Conservation (phyloP, 2,888 invertebrate species). For the Dioctria rufipes region DNA sequence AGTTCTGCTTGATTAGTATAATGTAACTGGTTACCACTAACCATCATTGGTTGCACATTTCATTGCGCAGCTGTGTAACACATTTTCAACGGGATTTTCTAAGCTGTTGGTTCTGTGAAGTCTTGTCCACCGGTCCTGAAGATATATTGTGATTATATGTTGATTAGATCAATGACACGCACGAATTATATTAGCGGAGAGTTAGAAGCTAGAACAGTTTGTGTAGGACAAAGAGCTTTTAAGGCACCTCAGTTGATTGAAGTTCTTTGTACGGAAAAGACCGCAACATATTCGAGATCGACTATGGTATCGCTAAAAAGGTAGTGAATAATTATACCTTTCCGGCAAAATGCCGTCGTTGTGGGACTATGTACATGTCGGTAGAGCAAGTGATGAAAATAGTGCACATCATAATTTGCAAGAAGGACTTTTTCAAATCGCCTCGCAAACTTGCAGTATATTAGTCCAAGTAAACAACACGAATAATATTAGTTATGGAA, state of each 20-base stretch:
- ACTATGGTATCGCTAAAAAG: background rate
- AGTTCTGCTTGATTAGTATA: background rate
- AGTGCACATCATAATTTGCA: constrained; percentile 76
- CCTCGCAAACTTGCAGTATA: constrained; percentile 84
- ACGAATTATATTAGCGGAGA: constrained; percentile 51
- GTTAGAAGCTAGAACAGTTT: constrained; percentile 11
- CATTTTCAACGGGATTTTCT: background rate
- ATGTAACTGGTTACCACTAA: background rate
- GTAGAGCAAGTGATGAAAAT: constrained; percentile 66
- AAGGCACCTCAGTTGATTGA: constrained; percentile 29
- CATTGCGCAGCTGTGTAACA: background rate
- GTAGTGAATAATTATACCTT: background rate
- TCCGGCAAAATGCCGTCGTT: constrained; percentile 74
- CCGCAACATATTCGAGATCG: background rate
- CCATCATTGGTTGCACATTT: constrained; percentile 21
- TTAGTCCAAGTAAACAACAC: constrained; percentile 84
- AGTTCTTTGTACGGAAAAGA: constrained; percentile 31
- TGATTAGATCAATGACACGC: constrained; percentile 59
- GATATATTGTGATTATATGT: constrained; percentile 26
- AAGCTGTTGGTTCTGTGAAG: background rate
- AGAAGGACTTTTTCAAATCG: constrained; percentile 84
- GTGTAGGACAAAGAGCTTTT: background rate
- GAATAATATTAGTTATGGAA: constrained; percentile 81
- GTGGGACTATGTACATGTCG: constrained; percentile 76
- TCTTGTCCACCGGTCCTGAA: constrained; percentile 18